phyloP scores from a whole-genome alignment of 2,113 vertebrate genomes.

The Tupaia tana region DNA sequence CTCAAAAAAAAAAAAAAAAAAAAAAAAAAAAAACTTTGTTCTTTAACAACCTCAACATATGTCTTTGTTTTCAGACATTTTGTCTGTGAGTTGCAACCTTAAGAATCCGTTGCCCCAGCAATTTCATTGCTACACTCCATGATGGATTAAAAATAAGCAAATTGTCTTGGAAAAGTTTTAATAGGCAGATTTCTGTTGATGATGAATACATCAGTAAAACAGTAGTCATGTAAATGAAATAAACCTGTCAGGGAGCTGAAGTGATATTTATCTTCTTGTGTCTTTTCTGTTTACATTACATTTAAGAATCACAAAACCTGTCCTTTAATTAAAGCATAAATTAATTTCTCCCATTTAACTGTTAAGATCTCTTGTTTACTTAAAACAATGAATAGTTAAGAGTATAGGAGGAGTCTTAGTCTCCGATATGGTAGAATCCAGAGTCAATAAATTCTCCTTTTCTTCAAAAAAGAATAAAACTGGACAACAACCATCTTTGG shows the following conservation, averaged over 20 bases:
- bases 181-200: not conserved
- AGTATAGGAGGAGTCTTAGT: not conserved
- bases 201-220: not conserved
- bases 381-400: not conserved
- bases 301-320: not conserved
- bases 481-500: not conserved
- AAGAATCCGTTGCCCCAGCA: not conserved
- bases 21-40: not conserved
- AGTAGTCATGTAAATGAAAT: slow-evolving; percentile 5
- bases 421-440: not conserved
- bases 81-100: not conserved
- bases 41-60: not conserved
- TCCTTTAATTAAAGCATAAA: not conserved
- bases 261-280: not conserved
- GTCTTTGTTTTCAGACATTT: not conserved
- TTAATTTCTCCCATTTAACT: not conserved
- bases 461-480: not conserved
- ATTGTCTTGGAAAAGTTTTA: not conserved
- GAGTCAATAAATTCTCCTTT: not conserved
- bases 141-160: not conserved
- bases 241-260: not conserved
- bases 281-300: not conserved
- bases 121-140: not conserved
- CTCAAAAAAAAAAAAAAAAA: too few species aligned
- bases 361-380: not conserved